phyloP scores from a whole-genome alignment of 1,140 invertebrate genomes.

The Bombus cullumanus region DNA sequence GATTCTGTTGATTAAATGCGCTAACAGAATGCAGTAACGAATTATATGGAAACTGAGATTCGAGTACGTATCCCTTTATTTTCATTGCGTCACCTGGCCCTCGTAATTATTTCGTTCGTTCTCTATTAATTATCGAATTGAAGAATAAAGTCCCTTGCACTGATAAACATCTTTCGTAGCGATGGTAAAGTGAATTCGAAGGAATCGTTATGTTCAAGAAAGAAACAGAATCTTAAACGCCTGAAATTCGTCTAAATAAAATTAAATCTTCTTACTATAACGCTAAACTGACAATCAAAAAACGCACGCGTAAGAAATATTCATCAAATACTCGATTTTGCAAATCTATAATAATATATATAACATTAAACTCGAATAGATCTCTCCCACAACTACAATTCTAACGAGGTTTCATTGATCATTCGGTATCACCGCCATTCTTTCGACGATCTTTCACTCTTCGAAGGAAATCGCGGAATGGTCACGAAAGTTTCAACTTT shows the following conservation, averaged over 20 bases:
- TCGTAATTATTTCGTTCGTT: constrained; percentile 2
- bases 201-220: too few relatives aligned
- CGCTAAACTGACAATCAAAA: background rate
- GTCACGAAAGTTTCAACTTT: constrained; percentile 32
- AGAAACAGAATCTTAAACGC: background rate
- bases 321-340: background rate
- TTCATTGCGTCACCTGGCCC: background rate
- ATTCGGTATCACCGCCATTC: background rate
- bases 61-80: background rate
- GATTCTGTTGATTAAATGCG: background rate
- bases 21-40: background rate
- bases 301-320: too few relatives aligned
- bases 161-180: background rate
- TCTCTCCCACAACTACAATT: too few relatives aligned
- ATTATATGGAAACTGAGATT: background rate
- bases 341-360: background rate
- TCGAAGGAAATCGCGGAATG: background rate
- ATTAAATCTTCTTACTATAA: background rate
- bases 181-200: too few relatives aligned
- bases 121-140: background rate
- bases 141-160: too few relatives aligned
- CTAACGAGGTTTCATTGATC: background rate
- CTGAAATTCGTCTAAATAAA: background rate
- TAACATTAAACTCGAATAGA: background rate
- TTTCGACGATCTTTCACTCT: background rate